phyloP scores from a whole-genome alignment of 2,113 vertebrate genomes.

The Phaethon lepturus region DNA sequence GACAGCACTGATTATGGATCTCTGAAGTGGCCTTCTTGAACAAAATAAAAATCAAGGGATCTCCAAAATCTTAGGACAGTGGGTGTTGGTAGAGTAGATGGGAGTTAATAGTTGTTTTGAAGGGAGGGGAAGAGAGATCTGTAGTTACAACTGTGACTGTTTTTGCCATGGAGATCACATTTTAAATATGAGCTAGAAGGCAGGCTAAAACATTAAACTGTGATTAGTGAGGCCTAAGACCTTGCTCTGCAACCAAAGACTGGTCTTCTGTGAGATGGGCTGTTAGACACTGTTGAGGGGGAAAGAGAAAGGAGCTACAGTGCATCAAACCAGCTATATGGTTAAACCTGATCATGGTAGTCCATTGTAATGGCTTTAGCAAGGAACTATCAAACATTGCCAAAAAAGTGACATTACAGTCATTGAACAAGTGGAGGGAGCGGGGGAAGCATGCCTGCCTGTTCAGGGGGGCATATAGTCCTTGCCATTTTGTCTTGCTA shows the following conservation, averaged over 20 bases:
- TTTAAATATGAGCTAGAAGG: not conserved
- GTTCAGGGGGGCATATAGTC: rapidly evolving
- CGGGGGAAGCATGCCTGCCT: not conserved
- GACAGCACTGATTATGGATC: too few species aligned
- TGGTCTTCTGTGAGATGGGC: not conserved
- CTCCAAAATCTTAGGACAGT: not conserved
- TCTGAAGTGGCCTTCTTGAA: not conserved
- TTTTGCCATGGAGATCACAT: not conserved
- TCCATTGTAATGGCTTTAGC: not conserved
- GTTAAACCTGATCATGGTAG: not conserved
- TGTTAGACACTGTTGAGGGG: not conserved
- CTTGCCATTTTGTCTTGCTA: not conserved
- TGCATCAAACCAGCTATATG: rapidly evolving
- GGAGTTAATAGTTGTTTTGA: not conserved
- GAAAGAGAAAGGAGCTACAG: not conserved
- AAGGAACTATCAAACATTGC: not conserved
- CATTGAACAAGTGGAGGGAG: not conserved
- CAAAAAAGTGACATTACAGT: not conserved
- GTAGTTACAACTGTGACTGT: not conserved
- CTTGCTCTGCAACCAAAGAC: not conserved
- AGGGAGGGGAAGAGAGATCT: not conserved
- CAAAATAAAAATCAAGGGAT: not conserved
- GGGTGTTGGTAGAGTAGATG: not conserved
- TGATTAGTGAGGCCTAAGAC: not conserved
- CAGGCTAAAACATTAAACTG: not conserved